Percentiles rank a stretch among this genome's conserved stretches.
phyloP scores from a whole-genome alignment of 2,113 vertebrate species.

The Pogonocichla stellata region DNA sequence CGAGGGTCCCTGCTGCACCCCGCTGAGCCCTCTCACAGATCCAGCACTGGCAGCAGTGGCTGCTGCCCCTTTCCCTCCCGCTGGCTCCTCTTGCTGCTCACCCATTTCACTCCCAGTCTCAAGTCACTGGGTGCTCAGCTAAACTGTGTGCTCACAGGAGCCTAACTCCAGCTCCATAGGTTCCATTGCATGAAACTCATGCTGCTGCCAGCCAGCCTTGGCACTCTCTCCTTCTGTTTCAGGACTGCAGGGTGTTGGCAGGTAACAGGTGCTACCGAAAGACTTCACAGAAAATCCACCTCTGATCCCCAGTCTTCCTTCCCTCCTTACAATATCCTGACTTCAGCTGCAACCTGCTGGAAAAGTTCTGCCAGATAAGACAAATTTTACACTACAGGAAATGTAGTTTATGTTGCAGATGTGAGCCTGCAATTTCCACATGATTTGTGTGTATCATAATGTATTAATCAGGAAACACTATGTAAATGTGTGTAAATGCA shows the following conservation, averaged over 20 bases:
- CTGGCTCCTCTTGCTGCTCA: neutral
- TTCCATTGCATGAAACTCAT: neutral
- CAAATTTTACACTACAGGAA: neutral
- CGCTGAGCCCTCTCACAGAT: neutral
- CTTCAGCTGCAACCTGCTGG: neutral
- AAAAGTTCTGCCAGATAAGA: neutral
- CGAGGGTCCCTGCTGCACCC: neutral
- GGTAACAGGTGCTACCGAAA: neutral
- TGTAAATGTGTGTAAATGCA: conserved; percentile 56
- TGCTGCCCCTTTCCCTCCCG: neutral
- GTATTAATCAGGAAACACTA: conserved; percentile 33
- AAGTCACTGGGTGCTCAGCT: neutral
- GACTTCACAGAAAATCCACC: neutral
- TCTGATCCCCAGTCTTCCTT: neutral
- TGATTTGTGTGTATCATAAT: conserved; percentile 20
- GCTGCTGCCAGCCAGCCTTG: neutral
- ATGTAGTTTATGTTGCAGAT: neutral
- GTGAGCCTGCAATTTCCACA: neutral
- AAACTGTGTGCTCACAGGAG: neutral
- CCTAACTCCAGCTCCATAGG: neutral
- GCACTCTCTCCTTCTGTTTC: neutral
- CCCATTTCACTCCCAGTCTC: neutral
- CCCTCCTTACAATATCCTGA: neutral
- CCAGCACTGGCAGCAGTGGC: neutral
- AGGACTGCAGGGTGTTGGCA: neutral